Percentiles rank a stretch among this genome's conserved stretches.
phyloP scores from a whole-genome alignment of 2,888 invertebrate genomes.

The Lamellibrachia satsuma region DNA sequence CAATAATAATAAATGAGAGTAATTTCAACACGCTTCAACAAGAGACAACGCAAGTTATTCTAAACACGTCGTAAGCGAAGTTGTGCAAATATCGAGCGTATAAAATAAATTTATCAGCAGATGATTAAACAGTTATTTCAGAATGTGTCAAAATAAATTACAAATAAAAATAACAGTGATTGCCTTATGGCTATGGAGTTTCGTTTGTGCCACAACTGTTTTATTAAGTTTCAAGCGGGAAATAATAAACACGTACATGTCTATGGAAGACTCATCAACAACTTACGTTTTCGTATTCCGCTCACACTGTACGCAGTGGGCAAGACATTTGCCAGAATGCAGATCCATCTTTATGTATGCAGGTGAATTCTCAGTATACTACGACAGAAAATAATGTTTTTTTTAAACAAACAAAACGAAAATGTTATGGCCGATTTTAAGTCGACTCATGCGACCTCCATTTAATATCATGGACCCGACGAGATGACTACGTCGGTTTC shows the following conservation, averaged over 20 bases:
- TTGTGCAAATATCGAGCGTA: background rate
- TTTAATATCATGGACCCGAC: background rate
- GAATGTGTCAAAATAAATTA: too few relatives aligned
- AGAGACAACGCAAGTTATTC: background rate
- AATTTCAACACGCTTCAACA: background rate
- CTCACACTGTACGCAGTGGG: too few relatives aligned
- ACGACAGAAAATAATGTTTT: too few relatives aligned
- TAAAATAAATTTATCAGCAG: background rate
- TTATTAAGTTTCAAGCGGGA: background rate
- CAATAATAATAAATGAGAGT: background rate
- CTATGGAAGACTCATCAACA: too few relatives aligned
- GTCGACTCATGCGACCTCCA: background rate
- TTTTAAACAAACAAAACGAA: too few relatives aligned
- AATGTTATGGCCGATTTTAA: too few relatives aligned
- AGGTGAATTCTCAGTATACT: too few relatives aligned
- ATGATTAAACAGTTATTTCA: background rate
- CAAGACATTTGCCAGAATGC: too few relatives aligned
- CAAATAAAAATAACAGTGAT: too few relatives aligned
- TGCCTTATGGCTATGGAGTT: background rate
- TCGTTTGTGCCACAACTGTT: background rate
- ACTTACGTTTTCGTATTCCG: too few relatives aligned
- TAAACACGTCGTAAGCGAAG: background rate
- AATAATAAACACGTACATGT: background rate
- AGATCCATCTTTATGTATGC: too few relatives aligned
- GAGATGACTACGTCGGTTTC: background rate